Evolutionary conservation across 2,888 invertebrate genomes (phyloP), one percentile per base, ranked within the genome.

Genomic region (Mechanitis mazaeus): DNA sequence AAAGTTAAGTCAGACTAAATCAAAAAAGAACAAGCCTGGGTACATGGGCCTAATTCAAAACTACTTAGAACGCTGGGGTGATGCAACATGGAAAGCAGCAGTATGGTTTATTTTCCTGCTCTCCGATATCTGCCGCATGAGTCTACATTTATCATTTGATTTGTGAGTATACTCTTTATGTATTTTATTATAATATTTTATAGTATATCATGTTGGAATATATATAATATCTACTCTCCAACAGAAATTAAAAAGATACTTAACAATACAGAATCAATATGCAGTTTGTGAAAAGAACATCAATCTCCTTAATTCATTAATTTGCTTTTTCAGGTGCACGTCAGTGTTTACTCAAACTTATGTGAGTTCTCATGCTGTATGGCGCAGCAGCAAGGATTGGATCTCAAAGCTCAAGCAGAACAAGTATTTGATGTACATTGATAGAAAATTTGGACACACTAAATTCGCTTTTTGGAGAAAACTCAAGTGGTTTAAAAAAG

Each of bases 81-180:
- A 87, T 54, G 92, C 90, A 1, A 90, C 92, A 5, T 85, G 91
- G 78, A 93, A 91, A 73, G 92, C 95, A 62, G 80, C 95, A 61
- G 90, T 93, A 63, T 96, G 96, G 96, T 92, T 96, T 64, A 87
- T 94, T 68, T 94, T 94, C 84, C 87, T 96, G 71, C 91, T 96
- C 33, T 94, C 94, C 35, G 96, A 96, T 80, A 94, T 96, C 70
- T 92, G 94, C 70, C 93, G 94, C 64, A 93, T 96, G 91, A 96
- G 95, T 77, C 87, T 92, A 47, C 94, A 94, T 79, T 91, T 95
- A 64, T 91, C 93, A 60, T 91, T 93, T 81, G 94, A 94, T 78
- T 87, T 94, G 94, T 94, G 87, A 93, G 94, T 93, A 58, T 31
- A 42, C 3, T 42, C 6, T 3, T 42, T 42, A 42, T 42, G 42